Evolutionary conservation across 1,140 invertebrate genomes (phyloP).

Genomic region (Dendrolimus punctatus): DNA sequence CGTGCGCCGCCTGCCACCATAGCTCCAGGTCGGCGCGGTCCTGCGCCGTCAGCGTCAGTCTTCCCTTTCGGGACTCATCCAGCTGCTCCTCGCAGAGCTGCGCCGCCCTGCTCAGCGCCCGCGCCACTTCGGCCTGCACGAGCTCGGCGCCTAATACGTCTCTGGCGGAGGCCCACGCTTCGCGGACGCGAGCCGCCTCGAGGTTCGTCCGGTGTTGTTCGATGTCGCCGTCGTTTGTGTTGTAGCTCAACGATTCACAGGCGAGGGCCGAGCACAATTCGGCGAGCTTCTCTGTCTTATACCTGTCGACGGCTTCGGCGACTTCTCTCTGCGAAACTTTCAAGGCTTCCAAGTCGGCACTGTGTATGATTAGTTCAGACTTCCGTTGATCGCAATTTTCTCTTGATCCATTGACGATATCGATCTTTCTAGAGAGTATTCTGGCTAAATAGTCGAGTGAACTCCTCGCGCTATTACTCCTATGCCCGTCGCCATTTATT

Average conservation of each 20-base stretch:
- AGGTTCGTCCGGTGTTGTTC: constrained; percentile 48
- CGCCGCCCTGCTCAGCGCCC: constrained; percentile 78
- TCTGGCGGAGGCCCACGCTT: constrained; percentile 78
- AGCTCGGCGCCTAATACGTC: constrained; percentile 81
- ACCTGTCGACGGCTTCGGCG: constrained; percentile 74
- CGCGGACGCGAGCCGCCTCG: constrained; percentile 70
- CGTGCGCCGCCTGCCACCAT: constrained; percentile 80
- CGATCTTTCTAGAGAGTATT: constrained; percentile 76
- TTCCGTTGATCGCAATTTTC: constrained; percentile 31
- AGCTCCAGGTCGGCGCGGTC: constrained; percentile 77
- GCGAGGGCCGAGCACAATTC: constrained; percentile 79
- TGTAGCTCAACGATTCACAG: constrained; percentile 75
- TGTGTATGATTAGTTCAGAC: constrained; percentile 49
- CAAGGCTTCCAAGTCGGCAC: constrained; percentile 73
- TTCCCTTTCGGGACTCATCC: constrained; percentile 56
- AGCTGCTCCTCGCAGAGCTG: constrained; percentile 75
- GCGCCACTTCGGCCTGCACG: constrained; percentile 81
- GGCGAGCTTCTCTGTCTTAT: constrained; percentile 79
- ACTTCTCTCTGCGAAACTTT: constrained; percentile 75
- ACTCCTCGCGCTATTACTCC: constrained; percentile 67
- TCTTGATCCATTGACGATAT: constrained; percentile 42
- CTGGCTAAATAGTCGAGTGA: constrained; percentile 77
- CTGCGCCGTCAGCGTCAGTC: constrained; percentile 73
- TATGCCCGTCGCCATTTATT: constrained; percentile 73
- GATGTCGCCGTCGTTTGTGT: constrained; percentile 42